Base-by-base conservation (phyloP, 1,140 invertebrate genomes). In the Olivierus martensii region DNA sequence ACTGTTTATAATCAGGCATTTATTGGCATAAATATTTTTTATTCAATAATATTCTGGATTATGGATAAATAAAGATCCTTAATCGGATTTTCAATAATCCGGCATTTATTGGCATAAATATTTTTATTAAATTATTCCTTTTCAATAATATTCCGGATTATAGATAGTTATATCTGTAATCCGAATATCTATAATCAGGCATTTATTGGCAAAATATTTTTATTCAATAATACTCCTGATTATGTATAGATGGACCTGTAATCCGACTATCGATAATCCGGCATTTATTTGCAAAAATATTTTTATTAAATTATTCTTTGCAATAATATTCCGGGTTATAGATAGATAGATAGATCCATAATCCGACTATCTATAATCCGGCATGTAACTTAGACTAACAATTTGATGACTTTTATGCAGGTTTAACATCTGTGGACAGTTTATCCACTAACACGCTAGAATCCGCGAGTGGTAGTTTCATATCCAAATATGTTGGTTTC, bases 371-470 rank as follows among this genome's bases (percentile, higher is more conserved):
- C 7, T 10, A 38, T 10, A 38, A 38, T 10, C 7, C 7, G 7
- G 14, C n/a, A 10, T 10, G 7, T n/a, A 38, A 10, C 7, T 10
- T 10, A 38, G 7, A 38, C n/a, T 38, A 14, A 7, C 7, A 10
- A 18, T 10, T 3, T 49, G n/a, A 10, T 48, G 12, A 11, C n/a
- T 51, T 35, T 36, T 12, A 2, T 53, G 1, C 90, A 41, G 89
- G 89, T 49, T 73, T 91, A 51, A 82, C 86, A 12, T 85, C 88
- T 10, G 77, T 92, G 22, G 88, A 94, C 71, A 87, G 92, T 70
- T 75, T 94, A 36, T 76, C 85, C 61, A 94, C 90, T 19, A 93
- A 93, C 67, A 92, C 88, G 5, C 71, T 94, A 41, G 87, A 93
- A 71, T 93, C 91, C 10, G 87, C 90, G 9, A 86, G 87, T 49